Base-by-base conservation (phyloP, 1,140 invertebrate genomes). In the Eufriesea mexicana region DNA sequence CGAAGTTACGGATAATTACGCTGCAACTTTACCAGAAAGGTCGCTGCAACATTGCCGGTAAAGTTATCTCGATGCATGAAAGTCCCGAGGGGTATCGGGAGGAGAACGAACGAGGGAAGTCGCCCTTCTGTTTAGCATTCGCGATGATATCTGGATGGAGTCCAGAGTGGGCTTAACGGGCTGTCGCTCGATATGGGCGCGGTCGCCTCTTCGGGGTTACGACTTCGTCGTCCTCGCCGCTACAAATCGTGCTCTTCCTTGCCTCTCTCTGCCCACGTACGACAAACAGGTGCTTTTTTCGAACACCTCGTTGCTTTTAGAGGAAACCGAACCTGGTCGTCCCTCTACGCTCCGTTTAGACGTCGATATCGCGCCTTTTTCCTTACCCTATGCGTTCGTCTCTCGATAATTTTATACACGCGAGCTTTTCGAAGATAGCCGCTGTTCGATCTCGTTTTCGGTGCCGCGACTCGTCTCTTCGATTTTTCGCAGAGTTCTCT, bases 101-200 rank as follows among this genome's bases (percentile, higher is more conserved):
- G 62, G 55, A 61, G 85, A 62, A 86, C 70, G 80, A 80, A 68
- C 67, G 67, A 62, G 83, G 74, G 54, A 67, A 82, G 78, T 76
- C 57, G 61, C 57, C 66, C 77, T 81, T 89, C 87, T 88, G 81
- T 86, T 89, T 89, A 88, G 70, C 81, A 89, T 89, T 86, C 74
- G 77, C 74, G 87, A 89, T 88, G 86, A 84, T 89, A 89, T 89
- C 87, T 88, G 86, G 64, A 84, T 78, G 64, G 73, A 72, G 86
- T 81, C 73, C 86, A 59, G 66, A 86, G 73, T 77, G 77, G 73
- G 72, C 78, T 84, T 88, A 86, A 89, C 87, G 77, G 80, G 47
- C 67, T 89, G 87, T 89, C 86, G 78, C 81, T 86, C 74, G 67
- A 64, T 73, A 88, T 89, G 78, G 87, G 84, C 74, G 86, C 86